These are phyloP conservation scores for Columba janthina DNA, from an alignment of 2,113 vertebrate species.

Conservation along the genomic window DNA sequence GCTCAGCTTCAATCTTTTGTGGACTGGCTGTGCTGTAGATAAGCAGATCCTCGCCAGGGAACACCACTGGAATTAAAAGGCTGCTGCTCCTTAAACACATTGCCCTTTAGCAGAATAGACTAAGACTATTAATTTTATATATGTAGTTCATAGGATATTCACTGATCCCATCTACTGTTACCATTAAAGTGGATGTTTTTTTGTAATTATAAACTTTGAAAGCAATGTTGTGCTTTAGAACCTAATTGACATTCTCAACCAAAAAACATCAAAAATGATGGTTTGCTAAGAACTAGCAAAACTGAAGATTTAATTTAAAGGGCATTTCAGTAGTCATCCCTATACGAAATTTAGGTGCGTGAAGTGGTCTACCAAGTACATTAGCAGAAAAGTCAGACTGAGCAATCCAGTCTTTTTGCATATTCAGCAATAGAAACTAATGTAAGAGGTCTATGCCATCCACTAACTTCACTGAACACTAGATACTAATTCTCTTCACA, in stretches of 20 bases:
- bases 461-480: neutral
- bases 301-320: neutral
- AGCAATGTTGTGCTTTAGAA: neutral
- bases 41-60: constrained; percentile 12
- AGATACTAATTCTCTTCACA: neutral
- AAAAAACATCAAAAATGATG: neutral
- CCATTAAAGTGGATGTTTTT: neutral
- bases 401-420: neutral
- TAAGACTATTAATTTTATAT: neutral
- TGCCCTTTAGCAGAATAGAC: neutral
- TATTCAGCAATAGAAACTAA: neutral
- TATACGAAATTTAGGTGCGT: neutral
- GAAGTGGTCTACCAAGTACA: neutral
- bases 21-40: neutral
- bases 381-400: neutral
- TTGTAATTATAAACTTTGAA: neutral
- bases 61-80: neutral
- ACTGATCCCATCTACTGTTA: neutral
- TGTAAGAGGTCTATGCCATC: neutral
- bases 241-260: neutral
- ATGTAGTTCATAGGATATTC: neutral
- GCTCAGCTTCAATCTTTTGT: neutral
- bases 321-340: neutral
- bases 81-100: neutral
- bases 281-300: neutral